Evolutionary conservation across 2,113 vertebrate species (phyloP).

Genomic region (Tricholaema leucomelas): DNA sequence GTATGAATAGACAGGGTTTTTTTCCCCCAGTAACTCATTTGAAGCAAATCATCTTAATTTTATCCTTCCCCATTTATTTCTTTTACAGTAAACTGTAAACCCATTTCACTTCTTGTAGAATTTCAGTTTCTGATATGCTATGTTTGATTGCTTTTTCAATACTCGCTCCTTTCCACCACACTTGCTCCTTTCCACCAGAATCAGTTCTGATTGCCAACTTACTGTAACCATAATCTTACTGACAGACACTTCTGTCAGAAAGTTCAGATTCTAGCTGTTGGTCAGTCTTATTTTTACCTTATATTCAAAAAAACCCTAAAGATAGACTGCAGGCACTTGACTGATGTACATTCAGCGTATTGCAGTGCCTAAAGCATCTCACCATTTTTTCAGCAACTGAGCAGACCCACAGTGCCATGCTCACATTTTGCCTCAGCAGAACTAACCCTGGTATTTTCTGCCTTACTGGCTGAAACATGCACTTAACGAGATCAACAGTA

Average conservation of each 20-base stretch:
- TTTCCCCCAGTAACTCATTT: background rate
- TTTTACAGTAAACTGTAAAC: background rate
- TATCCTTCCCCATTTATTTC: background rate
- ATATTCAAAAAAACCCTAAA: background rate
- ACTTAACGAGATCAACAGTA: background rate
- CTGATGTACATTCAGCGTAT: fast-evolving
- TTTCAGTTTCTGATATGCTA: background rate
- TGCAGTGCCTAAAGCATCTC: background rate
- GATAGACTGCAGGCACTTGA: fast-evolving
- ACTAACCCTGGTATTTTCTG: background rate
- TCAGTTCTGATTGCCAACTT: background rate
- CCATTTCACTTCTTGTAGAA: background rate
- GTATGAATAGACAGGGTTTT: background rate
- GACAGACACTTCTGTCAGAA: background rate
- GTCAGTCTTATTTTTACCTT: background rate
- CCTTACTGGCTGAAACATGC: background rate
- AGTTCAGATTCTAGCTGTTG: background rate
- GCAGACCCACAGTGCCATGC: background rate
- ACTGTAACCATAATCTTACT: background rate
- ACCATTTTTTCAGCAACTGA: background rate
- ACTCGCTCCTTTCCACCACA: background rate
- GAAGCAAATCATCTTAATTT: background rate
- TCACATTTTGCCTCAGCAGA: background rate
- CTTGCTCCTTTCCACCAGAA: background rate
- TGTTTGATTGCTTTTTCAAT: background rate